These are phyloP conservation scores for Tyto alba DNA, from an alignment of 2,113 vertebrate genomes.

Conservation along the genomic window DNA sequence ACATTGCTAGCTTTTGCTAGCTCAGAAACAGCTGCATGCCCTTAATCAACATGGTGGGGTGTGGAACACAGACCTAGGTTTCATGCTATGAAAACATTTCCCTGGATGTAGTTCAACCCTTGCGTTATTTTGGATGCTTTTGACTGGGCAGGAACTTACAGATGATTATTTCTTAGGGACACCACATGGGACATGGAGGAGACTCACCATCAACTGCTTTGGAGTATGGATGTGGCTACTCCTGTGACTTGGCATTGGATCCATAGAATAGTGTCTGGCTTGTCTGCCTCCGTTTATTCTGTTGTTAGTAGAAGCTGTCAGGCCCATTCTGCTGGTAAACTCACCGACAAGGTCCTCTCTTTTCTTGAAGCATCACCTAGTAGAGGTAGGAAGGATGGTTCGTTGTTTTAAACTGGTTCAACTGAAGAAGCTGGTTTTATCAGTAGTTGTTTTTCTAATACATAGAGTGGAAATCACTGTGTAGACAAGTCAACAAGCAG, in stretches of 20 bases:
- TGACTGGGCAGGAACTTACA: neutral
- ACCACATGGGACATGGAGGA: neutral
- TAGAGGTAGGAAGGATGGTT: neutral
- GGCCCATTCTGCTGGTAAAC: neutral
- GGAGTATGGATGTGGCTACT: neutral
- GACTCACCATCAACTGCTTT: neutral
- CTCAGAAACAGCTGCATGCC: neutral
- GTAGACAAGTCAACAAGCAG: neutral
- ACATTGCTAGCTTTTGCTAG: neutral
- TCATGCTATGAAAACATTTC: neutral
- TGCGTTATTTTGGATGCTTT: neutral
- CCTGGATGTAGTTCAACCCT: neutral
- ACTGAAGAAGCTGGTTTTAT: neutral
- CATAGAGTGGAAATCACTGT: neutral
- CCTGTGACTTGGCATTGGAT: neutral
- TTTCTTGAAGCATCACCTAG: neutral
- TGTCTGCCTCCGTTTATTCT: neutral
- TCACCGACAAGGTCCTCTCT: neutral
- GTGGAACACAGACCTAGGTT: neutral
- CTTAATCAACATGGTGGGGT: rapidly evolving
- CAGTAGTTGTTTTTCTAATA: neutral
- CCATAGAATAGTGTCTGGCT: neutral
- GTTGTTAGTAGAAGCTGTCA: neutral
- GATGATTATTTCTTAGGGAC: neutral
- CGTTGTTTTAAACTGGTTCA: neutral